Evolutionary conservation across 2,797 vertebrate species (phyloP).

Genomic region (Tiaroga cobitis): DNA sequence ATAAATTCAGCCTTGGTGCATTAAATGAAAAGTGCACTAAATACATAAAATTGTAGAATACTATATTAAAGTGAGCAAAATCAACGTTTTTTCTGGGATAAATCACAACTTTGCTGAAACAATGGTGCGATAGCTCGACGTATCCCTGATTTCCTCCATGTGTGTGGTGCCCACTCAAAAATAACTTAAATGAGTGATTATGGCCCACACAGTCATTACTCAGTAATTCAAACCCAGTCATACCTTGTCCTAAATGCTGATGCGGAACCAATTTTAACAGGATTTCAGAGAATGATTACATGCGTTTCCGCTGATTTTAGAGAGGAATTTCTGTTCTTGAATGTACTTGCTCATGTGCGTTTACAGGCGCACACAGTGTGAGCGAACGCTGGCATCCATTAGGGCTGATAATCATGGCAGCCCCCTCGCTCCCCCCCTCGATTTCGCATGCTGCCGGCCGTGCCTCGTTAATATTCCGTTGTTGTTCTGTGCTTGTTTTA

Average conservation of each 20-base stretch:
- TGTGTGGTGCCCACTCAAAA: constrained; percentile 39
- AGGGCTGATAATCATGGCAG: constrained; percentile 68
- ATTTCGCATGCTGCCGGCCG: constrained; percentile 63
- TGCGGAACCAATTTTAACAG: constrained; percentile 33
- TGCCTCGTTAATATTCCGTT: constrained; percentile 86
- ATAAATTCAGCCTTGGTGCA: neutral
- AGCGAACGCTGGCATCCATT: constrained; percentile 59
- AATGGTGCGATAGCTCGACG: neutral
- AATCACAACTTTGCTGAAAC: neutral
- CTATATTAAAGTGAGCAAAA: neutral
- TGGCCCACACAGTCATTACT: constrained; percentile 41
- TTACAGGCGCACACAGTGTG: constrained; percentile 44
- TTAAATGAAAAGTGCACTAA: neutral
- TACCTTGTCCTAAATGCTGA: constrained; percentile 29
- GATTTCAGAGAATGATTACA: constrained; percentile 37
- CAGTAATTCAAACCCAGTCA: constrained; percentile 32
- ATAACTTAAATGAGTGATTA: constrained; percentile 41
- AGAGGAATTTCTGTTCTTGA: constrained; percentile 38
- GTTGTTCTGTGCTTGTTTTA: constrained; percentile 79
- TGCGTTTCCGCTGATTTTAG: constrained; percentile 1
- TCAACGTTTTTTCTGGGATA: neutral
- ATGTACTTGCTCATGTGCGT: constrained; percentile 39
- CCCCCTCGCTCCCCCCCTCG: constrained; percentile 61
- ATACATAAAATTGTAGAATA: neutral
- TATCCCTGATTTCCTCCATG: constrained; percentile 10